These are phyloP conservation scores for Anser brachyrhynchus DNA, from an alignment of 2,113 vertebrate species.

Conservation along the genomic window DNA sequence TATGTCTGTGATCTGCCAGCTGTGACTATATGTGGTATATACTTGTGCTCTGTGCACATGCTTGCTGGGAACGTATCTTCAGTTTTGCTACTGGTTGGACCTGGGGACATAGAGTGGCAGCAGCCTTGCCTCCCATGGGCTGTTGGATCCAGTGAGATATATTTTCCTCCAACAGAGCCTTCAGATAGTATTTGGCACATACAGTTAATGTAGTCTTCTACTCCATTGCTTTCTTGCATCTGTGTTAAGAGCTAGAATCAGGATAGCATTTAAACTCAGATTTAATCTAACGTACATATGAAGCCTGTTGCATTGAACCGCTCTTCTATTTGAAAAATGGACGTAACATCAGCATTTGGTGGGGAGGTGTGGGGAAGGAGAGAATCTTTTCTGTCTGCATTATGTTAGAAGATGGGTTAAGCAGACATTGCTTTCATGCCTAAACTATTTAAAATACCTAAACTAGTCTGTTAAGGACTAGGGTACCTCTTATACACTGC, in stretches of 20 bases:
- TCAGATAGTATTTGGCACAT: background rate
- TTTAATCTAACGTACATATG: background rate
- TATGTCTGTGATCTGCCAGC: background rate
- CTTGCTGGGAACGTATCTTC: background rate
- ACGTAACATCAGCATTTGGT: background rate
- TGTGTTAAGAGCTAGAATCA: background rate
- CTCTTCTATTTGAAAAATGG: background rate
- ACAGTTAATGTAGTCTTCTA: background rate
- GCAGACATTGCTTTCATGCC: background rate
- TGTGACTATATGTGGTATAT: rapidly evolving
- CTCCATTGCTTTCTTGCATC: background rate
- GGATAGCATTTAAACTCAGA: background rate
- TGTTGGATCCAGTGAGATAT: background rate
- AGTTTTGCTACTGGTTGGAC: background rate
- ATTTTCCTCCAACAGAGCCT: background rate
- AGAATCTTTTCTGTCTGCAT: background rate
- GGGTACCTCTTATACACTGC: background rate
- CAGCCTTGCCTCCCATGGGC: background rate
- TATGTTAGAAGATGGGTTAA: background rate
- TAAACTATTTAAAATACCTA: background rate
- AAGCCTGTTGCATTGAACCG: background rate
- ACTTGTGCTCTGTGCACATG: background rate
- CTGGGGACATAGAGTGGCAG: background rate
- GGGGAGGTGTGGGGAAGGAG: background rate
- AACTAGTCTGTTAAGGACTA: background rate